Base-by-base conservation (phyloP, 2,113 vertebrate genomes). In the Albula glossodonta region DNA sequence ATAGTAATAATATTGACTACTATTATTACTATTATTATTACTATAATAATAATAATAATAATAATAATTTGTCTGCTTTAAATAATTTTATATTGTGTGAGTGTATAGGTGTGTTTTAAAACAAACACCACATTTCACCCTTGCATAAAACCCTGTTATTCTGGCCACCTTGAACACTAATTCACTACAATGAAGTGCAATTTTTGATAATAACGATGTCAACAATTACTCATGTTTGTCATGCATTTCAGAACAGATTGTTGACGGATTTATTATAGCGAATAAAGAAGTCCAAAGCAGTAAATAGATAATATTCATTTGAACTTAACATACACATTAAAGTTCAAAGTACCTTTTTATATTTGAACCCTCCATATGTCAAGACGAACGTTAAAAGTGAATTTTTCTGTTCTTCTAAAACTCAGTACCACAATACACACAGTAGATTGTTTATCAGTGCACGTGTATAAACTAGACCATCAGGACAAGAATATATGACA, bases 351-450 rank as follows among this genome's bases (percentile, higher is more conserved):
- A 53, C 53, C 7, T 78, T n/a, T 17, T 57, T 77, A 60, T 78
- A 60, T 83, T 83, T 78, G 56, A n/a, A 19, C 82, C 53, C 60
- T 49, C 41, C 60, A 56, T 53, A 57, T 5, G 15, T 78, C 50
- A 50, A 41, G 25, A 31, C 74, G 48, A 87, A 83, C 82, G 83
- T 87, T 66, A 51, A 85, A 86, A 86, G 70, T 57, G 51, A 51
- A 81, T n/a, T n/a, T 31, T 13, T n/a, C 25, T 83, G 17, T 25
- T 48, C 13, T 41, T 83, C 48, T 31, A 83, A 48, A 83, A 63
- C 81, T 57, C 31, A 53, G 13, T 41, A 5, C 56, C 49, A 53
- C 22, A 53, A 15, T 12, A 83, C 82, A 50, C 7, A 49, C 48
- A 2, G 60, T 63, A 66, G 7, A 57, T 83, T 51, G 19, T 31